Percentiles rank a stretch among this genome's conserved stretches.
Evolutionary conservation across 2,113 vertebrate species (phyloP).

Genomic region (Perccottus glenii): DNA sequence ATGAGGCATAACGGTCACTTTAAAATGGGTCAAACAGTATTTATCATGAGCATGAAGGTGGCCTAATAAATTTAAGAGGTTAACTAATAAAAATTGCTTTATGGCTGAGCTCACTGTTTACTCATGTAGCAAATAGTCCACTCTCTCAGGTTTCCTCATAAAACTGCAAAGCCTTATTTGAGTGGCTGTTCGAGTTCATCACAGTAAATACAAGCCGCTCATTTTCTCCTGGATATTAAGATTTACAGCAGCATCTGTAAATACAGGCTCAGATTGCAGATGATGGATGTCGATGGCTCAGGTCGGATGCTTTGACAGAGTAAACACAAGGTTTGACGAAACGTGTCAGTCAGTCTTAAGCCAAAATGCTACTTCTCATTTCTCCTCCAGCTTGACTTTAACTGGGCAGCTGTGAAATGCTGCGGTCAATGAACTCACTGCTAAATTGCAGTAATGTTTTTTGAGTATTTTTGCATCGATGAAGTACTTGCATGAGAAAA

Average conservation of each 20-base stretch:
- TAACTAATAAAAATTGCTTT: background rate
- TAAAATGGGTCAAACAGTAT: conserved; percentile 1
- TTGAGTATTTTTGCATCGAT: background rate
- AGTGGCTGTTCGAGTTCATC: background rate
- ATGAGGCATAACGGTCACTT: conserved; percentile 12
- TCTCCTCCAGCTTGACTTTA: too few species aligned
- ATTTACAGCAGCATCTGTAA: background rate
- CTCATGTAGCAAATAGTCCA: background rate
- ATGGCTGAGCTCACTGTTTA: background rate
- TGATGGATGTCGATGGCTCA: background rate
- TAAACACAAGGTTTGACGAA: background rate
- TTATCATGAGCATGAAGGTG: background rate
- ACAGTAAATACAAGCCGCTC: background rate
- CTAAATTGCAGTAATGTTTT: background rate
- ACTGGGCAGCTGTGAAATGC: too few species aligned
- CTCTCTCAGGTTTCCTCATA: background rate
- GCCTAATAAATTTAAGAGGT: background rate
- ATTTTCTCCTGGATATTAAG: background rate
- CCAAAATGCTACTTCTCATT: too few species aligned
- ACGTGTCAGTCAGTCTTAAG: background rate
- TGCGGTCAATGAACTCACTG: background rate
- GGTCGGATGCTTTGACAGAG: background rate
- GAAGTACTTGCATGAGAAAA: background rate
- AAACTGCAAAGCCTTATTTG: background rate
- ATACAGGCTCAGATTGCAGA: background rate